Percentiles rank a stretch among this genome's conserved stretches.
Evolutionary conservation across 2,888 invertebrate genomes (phyloP).

Genomic region (Agriotes lineatus): DNA sequence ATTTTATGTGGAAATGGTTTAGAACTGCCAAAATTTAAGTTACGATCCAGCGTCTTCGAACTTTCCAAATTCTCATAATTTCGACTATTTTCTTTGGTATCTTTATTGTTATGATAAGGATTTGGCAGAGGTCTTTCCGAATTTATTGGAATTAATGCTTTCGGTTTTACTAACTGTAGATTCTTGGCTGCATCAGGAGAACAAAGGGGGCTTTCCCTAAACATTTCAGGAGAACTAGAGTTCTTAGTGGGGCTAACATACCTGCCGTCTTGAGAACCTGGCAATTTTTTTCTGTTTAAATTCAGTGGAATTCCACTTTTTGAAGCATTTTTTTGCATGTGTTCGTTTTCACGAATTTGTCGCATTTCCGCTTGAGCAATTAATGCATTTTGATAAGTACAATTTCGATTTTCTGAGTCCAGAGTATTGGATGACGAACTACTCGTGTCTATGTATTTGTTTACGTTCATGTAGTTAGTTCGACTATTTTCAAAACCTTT

Average conservation of each 20-base stretch:
- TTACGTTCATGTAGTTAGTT: constrained; percentile 54
- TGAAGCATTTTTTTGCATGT: constrained; percentile 36
- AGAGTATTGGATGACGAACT: constrained; percentile 62
- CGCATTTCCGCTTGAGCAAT: constrained; percentile 49
- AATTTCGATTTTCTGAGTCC: constrained; percentile 58
- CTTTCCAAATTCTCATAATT: constrained; percentile 21
- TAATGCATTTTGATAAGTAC: constrained; percentile 54
- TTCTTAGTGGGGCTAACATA: constrained; percentile 17
- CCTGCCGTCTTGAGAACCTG: constrained; percentile 29
- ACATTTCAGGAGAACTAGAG: constrained; percentile 42
- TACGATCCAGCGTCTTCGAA: constrained; percentile 49
- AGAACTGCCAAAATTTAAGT: constrained; percentile 42
- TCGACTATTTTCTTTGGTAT: constrained; percentile 31
- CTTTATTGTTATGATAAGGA: constrained; percentile 57
- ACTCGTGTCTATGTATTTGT: constrained; percentile 62
- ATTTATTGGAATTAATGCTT: constrained; percentile 63
- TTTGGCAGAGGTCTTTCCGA: constrained; percentile 63
- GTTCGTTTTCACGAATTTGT: constrained; percentile 45
- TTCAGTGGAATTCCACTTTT: constrained; percentile 35
- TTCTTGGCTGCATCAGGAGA: constrained; percentile 59
- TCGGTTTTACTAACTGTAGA: constrained; percentile 62
- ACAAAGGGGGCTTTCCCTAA: constrained; percentile 57
- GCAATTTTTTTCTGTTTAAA: constrained; percentile 27
- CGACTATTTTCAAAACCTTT: constrained; percentile 39
- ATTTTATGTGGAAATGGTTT: constrained; percentile 36